Conservation (phyloP, 2,797 vertebrate species). For the Pseudomugil gertrudae region DNA sequence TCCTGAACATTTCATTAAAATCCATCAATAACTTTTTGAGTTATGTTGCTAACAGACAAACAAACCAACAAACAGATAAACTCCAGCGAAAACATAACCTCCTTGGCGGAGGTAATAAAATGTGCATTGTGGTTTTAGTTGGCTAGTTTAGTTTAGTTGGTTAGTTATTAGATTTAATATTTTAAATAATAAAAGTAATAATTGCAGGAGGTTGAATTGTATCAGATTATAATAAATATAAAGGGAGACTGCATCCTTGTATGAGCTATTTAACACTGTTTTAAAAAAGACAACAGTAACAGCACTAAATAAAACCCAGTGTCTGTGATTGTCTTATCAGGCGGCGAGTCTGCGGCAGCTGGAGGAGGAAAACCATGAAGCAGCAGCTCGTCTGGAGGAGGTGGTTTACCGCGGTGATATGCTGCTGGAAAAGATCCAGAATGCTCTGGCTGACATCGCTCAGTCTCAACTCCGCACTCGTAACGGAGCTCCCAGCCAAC, state of each 20-base stretch:
- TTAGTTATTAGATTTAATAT: too few relatives aligned
- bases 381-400: constrained; percentile 91
- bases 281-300: not conserved
- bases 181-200: not conserved
- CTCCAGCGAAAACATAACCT: too few relatives aligned
- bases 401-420: constrained; percentile 92
- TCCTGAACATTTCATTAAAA: too few relatives aligned
- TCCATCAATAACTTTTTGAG: too few relatives aligned
- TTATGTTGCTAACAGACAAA: too few relatives aligned
- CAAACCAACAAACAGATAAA: too few relatives aligned
- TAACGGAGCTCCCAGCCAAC: constrained; percentile 85
- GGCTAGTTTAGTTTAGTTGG: too few relatives aligned
- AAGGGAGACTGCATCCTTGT: not conserved
- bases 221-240: too few relatives aligned
- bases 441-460: constrained; percentile 94
- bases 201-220: not conserved
- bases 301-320: not conserved
- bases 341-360: constrained; percentile 92
- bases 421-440: constrained; percentile 97
- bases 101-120: too few relatives aligned
- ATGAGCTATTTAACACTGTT: not conserved
- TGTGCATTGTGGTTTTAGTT: too few relatives aligned
- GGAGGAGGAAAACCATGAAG: constrained; percentile 97
- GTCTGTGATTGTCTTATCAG: constrained; percentile 69
- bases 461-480: constrained; percentile 96